Percentiles rank a stretch among this genome's conserved stretches.
These are phyloP conservation scores for Orthonevra nobilis DNA, from an alignment of 2,888 invertebrate genomes.

Conservation along the genomic window DNA sequence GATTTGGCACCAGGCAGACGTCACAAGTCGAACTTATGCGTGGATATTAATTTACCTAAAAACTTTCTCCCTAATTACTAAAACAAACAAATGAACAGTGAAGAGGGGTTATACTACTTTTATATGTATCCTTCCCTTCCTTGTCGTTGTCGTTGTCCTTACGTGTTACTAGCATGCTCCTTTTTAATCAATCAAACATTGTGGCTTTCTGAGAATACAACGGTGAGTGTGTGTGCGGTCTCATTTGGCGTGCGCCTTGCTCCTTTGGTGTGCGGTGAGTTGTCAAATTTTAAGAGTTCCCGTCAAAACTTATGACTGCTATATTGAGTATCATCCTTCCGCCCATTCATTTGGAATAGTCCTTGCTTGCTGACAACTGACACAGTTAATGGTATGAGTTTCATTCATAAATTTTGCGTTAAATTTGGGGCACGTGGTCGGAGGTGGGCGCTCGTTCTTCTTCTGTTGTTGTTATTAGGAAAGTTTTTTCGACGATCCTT, in stretches of 20 bases:
- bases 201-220: too few relatives aligned
- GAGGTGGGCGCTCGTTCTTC: background rate
- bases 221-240: slow-evolving; percentile 21
- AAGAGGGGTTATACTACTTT: background rate
- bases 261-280: slow-evolving; percentile 50
- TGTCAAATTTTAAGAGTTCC: slow-evolving; percentile 68
- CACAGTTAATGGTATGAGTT: slow-evolving; percentile 54
- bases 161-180: slow-evolving; percentile 66
- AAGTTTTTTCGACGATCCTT: slow-evolving; percentile 24
- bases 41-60: slow-evolving; percentile 68
- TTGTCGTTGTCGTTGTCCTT: slow-evolving; percentile 16
- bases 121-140: background rate
- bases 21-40: slow-evolving; percentile 46
- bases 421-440: slow-evolving; percentile 54
- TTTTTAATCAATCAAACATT: slow-evolving; percentile 68
- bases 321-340: slow-evolving; percentile 63
- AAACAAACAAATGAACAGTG: slow-evolving; percentile 60
- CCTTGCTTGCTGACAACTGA: slow-evolving; percentile 51
- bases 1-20: too few relatives aligned
- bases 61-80: slow-evolving; percentile 64
- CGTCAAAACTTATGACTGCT: slow-evolving; percentile 67
- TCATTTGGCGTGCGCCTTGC: slow-evolving; percentile 48
- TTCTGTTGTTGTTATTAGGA: slow-evolving; percentile 6
- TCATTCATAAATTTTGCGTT: slow-evolving; percentile 63
- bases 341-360: slow-evolving; percentile 31